A percentile compares a stretch with the other conserved stretches of the same genome.
phyloP scores from a whole-genome alignment of 1,140 invertebrate species.

The Aphis gossypii region DNA sequence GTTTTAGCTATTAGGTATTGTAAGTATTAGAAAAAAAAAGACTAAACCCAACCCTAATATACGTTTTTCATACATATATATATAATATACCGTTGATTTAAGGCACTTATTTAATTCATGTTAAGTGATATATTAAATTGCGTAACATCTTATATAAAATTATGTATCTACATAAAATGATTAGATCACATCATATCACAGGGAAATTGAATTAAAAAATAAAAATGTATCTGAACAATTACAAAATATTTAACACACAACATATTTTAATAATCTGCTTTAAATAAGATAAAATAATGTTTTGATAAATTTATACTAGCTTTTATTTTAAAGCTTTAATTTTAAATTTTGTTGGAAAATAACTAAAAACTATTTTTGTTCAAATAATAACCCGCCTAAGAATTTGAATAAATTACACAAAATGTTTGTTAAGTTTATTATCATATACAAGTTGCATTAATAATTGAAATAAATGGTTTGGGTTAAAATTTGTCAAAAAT shows the following conservation, averaged over 20 bases:
- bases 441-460: not conserved
- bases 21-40: not conserved
- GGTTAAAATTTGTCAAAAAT: not conserved
- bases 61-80: not conserved
- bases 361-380: not conserved
- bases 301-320: not conserved
- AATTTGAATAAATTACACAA: not conserved
- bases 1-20: not conserved
- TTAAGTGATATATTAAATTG: not conserved
- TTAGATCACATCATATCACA: conserved; percentile 36
- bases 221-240: not conserved
- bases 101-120: conserved; percentile 10
- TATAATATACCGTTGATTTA: not conserved
- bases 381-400: not conserved
- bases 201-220: conserved; percentile 17
- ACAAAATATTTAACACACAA: not conserved
- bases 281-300: not conserved
- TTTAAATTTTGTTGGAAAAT: not conserved
- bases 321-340: not conserved
- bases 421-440: not conserved
- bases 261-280: not conserved
- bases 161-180: not conserved
- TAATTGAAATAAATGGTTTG: not conserved
- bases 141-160: not conserved
- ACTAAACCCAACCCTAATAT: not conserved